These are phyloP conservation scores for Callosobruchus maculatus DNA, from an alignment of 2,888 invertebrate genomes.

Conservation along the genomic window DNA sequence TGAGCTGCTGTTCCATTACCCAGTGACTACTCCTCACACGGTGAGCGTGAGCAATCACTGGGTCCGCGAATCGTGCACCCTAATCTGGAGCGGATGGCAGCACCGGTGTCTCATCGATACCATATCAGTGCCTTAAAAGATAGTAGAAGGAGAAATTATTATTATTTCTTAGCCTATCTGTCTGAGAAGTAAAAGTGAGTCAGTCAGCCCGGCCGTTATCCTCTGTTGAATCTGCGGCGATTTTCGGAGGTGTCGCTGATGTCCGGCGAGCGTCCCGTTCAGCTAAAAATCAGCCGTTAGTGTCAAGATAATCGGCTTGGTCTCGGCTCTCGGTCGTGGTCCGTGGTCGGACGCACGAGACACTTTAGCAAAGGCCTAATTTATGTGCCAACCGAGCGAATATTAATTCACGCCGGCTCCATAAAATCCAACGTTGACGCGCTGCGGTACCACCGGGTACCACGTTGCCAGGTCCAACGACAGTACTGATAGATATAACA, in stretches of 20 bases:
- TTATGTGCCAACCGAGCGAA: not conserved
- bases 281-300: not conserved
- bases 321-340: not conserved
- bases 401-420: not conserved
- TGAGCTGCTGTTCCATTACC: too few relatives aligned
- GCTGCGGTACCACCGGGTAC: not conserved
- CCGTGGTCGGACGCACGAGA: not conserved
- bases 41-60: too few relatives aligned
- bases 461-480: not conserved
- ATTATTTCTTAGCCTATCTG: not conserved
- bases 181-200: not conserved
- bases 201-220: not conserved
- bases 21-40: too few relatives aligned
- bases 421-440: not conserved
- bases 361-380: not conserved
- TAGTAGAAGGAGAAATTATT: too few relatives aligned
- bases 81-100: too few relatives aligned
- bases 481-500: too few relatives aligned
- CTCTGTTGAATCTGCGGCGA: not conserved
- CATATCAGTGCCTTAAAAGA: too few relatives aligned
- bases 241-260: not conserved
- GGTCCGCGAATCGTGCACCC: too few relatives aligned
- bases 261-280: not conserved
- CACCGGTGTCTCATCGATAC: too few relatives aligned
- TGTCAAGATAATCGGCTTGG: not conserved